phyloP scores from a whole-genome alignment of 2,888 invertebrate species.

The Crepidodera aurea region DNA sequence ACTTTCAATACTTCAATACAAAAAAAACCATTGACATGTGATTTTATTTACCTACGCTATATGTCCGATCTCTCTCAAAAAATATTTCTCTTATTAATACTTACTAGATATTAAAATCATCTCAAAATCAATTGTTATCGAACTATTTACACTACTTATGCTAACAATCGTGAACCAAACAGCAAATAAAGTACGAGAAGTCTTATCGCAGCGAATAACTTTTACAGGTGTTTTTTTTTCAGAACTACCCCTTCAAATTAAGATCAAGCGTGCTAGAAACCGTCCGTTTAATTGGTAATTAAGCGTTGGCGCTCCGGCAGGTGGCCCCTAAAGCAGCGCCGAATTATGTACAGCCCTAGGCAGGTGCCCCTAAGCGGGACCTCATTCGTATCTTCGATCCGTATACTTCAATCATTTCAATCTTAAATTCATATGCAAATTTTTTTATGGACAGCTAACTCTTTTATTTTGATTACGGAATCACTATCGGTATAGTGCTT shows the following conservation, averaged over 20 bases:
- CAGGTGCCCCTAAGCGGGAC: slow-evolving; percentile 38
- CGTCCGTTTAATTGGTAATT: slow-evolving; percentile 46
- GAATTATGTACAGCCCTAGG: slow-evolving; percentile 38
- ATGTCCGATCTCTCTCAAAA: no score
- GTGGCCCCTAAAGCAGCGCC: slow-evolving; percentile 39
- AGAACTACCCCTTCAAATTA: slow-evolving; percentile 42
- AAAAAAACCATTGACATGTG: no score
- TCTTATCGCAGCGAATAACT: slow-evolving; percentile 35
- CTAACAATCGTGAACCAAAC: slow-evolving; percentile 14
- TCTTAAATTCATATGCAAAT: slow-evolving; percentile 25
- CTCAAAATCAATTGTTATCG: no score
- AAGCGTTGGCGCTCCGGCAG: slow-evolving; percentile 45
- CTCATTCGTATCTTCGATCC: slow-evolving; percentile 6
- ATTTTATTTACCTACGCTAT: no score
- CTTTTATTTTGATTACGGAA: no score
- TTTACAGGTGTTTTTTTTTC: slow-evolving; percentile 38
- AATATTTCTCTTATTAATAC: no score
- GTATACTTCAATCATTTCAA: slow-evolving; percentile 35
- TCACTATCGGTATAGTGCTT: no score
- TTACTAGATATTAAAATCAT: no score
- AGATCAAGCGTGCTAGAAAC: slow-evolving; percentile 41
- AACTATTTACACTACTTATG: no score
- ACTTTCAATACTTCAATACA: no score
- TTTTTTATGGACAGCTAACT: slow-evolving; percentile 9
- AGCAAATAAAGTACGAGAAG: not conserved